Evolutionary conservation across 2,888 invertebrate genomes (phyloP), one percentile per base, ranked within the genome.

Genomic region (Odontomyia ornata): DNA sequence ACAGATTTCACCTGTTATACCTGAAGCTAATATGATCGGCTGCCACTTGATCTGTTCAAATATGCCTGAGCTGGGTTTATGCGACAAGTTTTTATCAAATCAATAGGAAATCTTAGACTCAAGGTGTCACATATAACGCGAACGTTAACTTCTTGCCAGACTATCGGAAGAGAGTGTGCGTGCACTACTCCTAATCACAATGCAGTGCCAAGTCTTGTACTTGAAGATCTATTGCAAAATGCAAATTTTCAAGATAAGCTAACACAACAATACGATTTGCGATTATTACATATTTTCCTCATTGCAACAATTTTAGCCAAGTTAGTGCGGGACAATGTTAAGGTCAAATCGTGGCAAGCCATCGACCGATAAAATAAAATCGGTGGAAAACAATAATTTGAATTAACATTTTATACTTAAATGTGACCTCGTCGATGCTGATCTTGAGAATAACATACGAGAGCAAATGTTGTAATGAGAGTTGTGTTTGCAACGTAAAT

Each of bases 371-470:
- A 27, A 62, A 62, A 62, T 62, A 25, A 25, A 1, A 27, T 11
- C 4, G n/a, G n/a, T n/a, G n/a, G n/a, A 62, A 62, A 27, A 21
- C 11, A 25, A 25, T 28, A 62, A 62, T 62, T 62, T 4, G 5
- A 27, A 62, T 62, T 25, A 62, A 15, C 23, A 7, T 28, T 27
- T 18, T 25, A 7, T 62, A 4, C 57, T 9, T 2, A 13, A 13
- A 25, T 62, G 2, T 62, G 62, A 62, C 62, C 62, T 62, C 62
- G 62, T n/a, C 28, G 62, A 62, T 62, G 15, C 52, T 52, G 52
- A 52, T 52, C 52, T 52, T 52, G 52, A 52, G 52, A 18, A 52
- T 52, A n/a, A n/a, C n/a, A n/a, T n/a, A n/a, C n/a, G n/a, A n/a
- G n/a, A n/a, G n/a, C n/a, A n/a, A n/a, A 52, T 52, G 36, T 36